These are phyloP conservation scores for Tribolium freemani DNA, from an alignment of 2,888 invertebrate species.

Conservation along the genomic window DNA sequence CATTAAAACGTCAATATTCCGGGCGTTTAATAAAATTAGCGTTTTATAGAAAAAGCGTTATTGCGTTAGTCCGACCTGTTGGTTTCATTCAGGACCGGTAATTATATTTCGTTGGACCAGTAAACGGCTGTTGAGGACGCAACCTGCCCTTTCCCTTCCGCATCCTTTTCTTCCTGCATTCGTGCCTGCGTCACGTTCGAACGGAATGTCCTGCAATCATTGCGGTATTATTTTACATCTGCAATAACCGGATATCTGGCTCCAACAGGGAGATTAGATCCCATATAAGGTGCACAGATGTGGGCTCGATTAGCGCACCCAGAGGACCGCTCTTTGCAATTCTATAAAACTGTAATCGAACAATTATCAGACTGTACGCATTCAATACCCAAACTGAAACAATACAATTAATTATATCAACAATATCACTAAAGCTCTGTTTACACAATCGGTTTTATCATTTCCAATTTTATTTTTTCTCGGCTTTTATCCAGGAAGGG, in stretches of 20 bases:
- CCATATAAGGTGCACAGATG: conserved; percentile 45
- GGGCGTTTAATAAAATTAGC: conserved; percentile 65
- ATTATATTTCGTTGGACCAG: conserved; percentile 58
- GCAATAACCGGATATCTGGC: conserved; percentile 49
- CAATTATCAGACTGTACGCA: conserved; percentile 15
- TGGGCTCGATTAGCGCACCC: conserved; percentile 39
- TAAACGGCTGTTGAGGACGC: conserved; percentile 33
- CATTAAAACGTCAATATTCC: conserved; percentile 66
- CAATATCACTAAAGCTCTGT: not conserved
- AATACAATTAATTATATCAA: not conserved
- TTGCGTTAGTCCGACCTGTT: conserved; percentile 62
- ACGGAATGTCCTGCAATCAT: conserved; percentile 55
- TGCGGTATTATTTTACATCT: conserved; percentile 57
- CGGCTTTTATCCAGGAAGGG: not conserved
- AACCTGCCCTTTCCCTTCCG: conserved; percentile 5
- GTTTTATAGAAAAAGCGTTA: conserved; percentile 61
- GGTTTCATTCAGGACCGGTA: conserved; percentile 59
- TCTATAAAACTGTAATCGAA: conserved; percentile 42
- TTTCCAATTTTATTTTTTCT: not conserved
- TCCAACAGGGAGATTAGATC: conserved; percentile 39
- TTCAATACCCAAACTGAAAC: not conserved
- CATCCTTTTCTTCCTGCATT: conserved; percentile 39
- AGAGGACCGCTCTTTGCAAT: conserved; percentile 12
- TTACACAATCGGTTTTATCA: not conserved
- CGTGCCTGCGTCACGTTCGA: conserved; percentile 53